phyloP scores from a whole-genome alignment of 2,888 invertebrate species.

The Ophion obscuratus region DNA sequence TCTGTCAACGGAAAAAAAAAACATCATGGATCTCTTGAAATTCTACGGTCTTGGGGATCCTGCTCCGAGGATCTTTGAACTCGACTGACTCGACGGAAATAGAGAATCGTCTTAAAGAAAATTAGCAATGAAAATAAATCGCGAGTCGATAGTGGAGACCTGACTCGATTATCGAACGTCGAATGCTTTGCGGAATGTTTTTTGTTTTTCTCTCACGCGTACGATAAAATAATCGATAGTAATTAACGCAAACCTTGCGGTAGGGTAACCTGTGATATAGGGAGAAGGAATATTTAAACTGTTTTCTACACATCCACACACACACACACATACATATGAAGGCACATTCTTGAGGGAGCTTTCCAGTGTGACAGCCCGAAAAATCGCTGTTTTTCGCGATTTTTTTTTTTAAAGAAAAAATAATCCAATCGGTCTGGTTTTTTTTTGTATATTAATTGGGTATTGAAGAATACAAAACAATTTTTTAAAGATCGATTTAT shows the following conservation, averaged over 20 bases:
- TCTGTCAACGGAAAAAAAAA: slow-evolving; percentile 1
- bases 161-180: slow-evolving; percentile 71
- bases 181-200: slow-evolving; percentile 43
- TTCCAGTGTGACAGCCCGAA: too few species aligned
- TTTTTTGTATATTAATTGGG: too few species aligned
- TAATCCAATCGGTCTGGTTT: too few species aligned
- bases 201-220: slow-evolving; percentile 62
- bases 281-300: slow-evolving; percentile 69
- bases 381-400: too few species aligned
- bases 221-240: slow-evolving; percentile 65
- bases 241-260: slow-evolving; percentile 77
- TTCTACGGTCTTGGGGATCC: slow-evolving; percentile 31
- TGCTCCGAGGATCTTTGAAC: slow-evolving; percentile 7
- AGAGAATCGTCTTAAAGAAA: slow-evolving; percentile 13
- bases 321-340: neutral
- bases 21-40: slow-evolving; percentile 68
- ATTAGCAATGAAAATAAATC: slow-evolving; percentile 29
- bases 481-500: too few species aligned
- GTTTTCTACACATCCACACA: slow-evolving; percentile 54
- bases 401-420: too few species aligned
- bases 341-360: slow-evolving; percentile 22
- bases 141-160: slow-evolving; percentile 45
- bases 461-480: too few species aligned
- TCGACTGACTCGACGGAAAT: slow-evolving; percentile 56
- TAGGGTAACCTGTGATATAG: slow-evolving; percentile 83